Evolutionary conservation across 1,140 invertebrate species (phyloP).

Genomic region (Drosophila bipectinata): DNA sequence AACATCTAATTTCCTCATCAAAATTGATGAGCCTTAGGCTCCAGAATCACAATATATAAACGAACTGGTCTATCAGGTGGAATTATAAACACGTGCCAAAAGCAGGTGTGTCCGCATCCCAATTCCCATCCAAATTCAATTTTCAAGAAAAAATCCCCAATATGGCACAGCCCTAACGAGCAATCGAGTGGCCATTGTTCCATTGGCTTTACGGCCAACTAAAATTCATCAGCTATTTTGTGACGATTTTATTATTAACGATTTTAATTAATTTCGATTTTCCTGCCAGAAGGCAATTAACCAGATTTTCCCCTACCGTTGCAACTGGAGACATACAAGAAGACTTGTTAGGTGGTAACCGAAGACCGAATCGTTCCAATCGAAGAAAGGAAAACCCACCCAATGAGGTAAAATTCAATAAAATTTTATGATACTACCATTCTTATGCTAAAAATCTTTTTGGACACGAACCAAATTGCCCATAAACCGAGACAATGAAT

Average conservation of each 20-base stretch:
- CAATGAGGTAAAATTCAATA: slow-evolving; percentile 61
- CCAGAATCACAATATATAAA: slow-evolving; percentile 19
- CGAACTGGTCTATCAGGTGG: slow-evolving; percentile 44
- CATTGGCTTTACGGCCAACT: slow-evolving; percentile 33
- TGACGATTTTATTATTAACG: slow-evolving; percentile 35
- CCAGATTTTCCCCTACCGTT: slow-evolving; percentile 30
- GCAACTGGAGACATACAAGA: slow-evolving; percentile 31
- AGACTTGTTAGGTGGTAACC: background rate
- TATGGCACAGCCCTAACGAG: slow-evolving; percentile 45
- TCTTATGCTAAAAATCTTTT: slow-evolving; percentile 73
- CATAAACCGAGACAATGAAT: slow-evolving; percentile 67
- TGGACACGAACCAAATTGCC: slow-evolving; percentile 53
- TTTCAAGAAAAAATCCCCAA: slow-evolving; percentile 4
- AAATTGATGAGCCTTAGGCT: slow-evolving; percentile 8
- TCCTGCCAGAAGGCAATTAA: slow-evolving; percentile 36
- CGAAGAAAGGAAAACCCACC: slow-evolving; percentile 51
- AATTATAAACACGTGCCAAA: slow-evolving; percentile 49
- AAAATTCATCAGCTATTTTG: slow-evolving; percentile 45
- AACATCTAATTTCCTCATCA: slow-evolving; percentile 37
- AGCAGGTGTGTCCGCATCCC: slow-evolving; percentile 29
- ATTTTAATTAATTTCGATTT: slow-evolving; percentile 59
- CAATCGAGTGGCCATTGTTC: slow-evolving; percentile 46
- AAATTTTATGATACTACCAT: slow-evolving; percentile 64
- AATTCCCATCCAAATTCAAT: background rate
- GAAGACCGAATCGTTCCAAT: background rate